Evolutionary conservation across 35 echinoderm and acorn worm species (phyloP), one percentile per base, ranked within the genome.

Genomic region (Ophioderma brevispina): DNA sequence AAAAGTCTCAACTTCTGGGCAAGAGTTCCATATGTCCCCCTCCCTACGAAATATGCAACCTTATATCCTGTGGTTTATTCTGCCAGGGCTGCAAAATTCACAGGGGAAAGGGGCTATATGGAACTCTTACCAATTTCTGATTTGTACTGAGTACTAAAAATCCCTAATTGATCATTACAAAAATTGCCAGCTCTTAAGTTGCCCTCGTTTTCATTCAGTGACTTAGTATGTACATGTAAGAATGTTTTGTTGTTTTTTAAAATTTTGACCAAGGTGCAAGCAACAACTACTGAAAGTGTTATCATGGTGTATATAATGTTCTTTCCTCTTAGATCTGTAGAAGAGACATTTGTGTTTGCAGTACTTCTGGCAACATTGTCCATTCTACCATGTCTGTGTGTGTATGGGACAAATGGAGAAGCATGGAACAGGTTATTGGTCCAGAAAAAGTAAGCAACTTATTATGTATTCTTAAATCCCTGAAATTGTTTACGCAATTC

Each of bases 331-430:
- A 93, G 92, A 39, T 76, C 64, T 85, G 92, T 90, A 5, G 89
- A 90, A 81, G 88, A 94, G 70, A 94, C 93, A 33, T 91, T 83
- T 30, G 33, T 77, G n/a, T 95, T 95, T 91, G 89, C 89, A 52
- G 76, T 95, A 19, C 55, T 95, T 32, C 31, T 95, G 79, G 55
- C 93, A 76, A 95, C 93, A 0, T 77, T 95, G 76, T 81, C 84
- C 33, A 95, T 84, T 42, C 35, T 95, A 18, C 93, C 93, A 32
- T 87, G 89, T 81, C 93, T 95, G 0, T 78, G 81, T 55, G 78
- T 95, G 14, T 78, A 87, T 38, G 93, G 93, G 0, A 84, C 70
- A 25, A 87, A 82, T 38, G 39, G 50, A 0, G 89, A 91, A 30
- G 76, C 84, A 64, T 95, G 89, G 89, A 88, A 56, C 36, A 91